Percentiles rank a stretch among this genome's conserved stretches.
Evolutionary conservation across 2,888 invertebrate species (phyloP).

Genomic region (Elaeidobius kamerunicus): DNA sequence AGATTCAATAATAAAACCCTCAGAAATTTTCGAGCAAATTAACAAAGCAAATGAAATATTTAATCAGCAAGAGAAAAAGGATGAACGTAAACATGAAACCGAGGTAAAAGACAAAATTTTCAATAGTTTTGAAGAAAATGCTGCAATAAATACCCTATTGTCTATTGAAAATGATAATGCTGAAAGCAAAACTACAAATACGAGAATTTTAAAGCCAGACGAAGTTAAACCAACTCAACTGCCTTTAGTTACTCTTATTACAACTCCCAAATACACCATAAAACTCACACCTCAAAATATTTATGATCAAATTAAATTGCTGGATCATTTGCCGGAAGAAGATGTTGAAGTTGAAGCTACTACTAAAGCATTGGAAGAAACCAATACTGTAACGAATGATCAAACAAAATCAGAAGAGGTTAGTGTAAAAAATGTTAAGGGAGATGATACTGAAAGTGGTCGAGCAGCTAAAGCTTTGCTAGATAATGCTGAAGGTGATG

Average conservation of each 20-base stretch:
- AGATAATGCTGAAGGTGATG: neutral
- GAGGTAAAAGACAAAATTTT: slow-evolving; percentile 9
- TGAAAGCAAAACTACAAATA: slow-evolving; percentile 11
- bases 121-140: neutral
- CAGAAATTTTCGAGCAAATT: neutral
- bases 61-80: slow-evolving; percentile 4
- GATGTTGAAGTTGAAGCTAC: slow-evolving; percentile 2
- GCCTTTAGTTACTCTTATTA: slow-evolving; percentile 36
- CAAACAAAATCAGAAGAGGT: neutral
- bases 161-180: slow-evolving; percentile 7
- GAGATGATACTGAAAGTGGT: too few species aligned
- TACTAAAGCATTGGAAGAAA: slow-evolving; percentile 5
- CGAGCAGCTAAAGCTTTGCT: slow-evolving; percentile 17
- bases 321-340: slow-evolving; percentile 37
- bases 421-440: neutral
- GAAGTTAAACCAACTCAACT: slow-evolving; percentile 10
- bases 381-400: neutral
- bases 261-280: slow-evolving; percentile 42
- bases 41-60: slow-evolving; percentile 16
- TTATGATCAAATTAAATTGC: slow-evolving; percentile 42
- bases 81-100: slow-evolving; percentile 7
- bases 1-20: neutral
- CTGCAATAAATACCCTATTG: neutral
- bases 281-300: slow-evolving; percentile 42
- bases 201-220: slow-evolving; percentile 3